These are phyloP conservation scores for Phengaris arion DNA, from an alignment of 2,888 invertebrate species.

Conservation along the genomic window DNA sequence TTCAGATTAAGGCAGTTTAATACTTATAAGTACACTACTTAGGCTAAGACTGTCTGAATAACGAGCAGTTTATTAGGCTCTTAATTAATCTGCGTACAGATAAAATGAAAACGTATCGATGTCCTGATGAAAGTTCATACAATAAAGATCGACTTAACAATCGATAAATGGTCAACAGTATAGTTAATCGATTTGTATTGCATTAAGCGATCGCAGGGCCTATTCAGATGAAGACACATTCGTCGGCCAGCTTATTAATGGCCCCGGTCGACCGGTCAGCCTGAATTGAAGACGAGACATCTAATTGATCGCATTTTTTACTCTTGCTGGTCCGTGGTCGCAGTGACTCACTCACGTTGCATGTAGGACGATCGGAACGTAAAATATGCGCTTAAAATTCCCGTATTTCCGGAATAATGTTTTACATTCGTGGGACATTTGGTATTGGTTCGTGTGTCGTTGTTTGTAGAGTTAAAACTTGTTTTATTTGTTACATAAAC, in stretches of 20 bases:
- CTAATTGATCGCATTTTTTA: slow-evolving; percentile 52
- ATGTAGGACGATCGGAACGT: slow-evolving; percentile 20
- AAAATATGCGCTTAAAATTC: slow-evolving; percentile 24
- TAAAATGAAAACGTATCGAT: not conserved
- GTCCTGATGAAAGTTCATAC: slow-evolving; percentile 14
- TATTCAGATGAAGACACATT: slow-evolving; percentile 54
- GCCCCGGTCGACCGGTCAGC: slow-evolving; percentile 43
- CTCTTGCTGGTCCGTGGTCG: slow-evolving; percentile 34
- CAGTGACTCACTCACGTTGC: slow-evolving; percentile 46
- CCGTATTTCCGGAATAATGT: not conserved
- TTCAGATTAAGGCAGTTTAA: no score
- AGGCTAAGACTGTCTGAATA: no score
- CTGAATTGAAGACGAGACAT: slow-evolving; percentile 51
- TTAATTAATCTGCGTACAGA: not conserved
- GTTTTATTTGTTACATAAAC: not conserved
- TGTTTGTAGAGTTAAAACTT: slow-evolving; percentile 10
- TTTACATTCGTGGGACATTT: slow-evolving; percentile 12
- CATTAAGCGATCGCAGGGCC: slow-evolving; percentile 33
- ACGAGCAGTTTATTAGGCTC: no score
- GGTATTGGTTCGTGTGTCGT: not conserved
- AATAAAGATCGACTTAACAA: slow-evolving; percentile 20
- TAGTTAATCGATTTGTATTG: slow-evolving; percentile 20
- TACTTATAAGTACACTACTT: no score
- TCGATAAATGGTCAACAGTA: not conserved
- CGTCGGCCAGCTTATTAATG: slow-evolving; percentile 50